phyloP scores from a whole-genome alignment of 2,888 invertebrate genomes.

The Lottia scabra region DNA sequence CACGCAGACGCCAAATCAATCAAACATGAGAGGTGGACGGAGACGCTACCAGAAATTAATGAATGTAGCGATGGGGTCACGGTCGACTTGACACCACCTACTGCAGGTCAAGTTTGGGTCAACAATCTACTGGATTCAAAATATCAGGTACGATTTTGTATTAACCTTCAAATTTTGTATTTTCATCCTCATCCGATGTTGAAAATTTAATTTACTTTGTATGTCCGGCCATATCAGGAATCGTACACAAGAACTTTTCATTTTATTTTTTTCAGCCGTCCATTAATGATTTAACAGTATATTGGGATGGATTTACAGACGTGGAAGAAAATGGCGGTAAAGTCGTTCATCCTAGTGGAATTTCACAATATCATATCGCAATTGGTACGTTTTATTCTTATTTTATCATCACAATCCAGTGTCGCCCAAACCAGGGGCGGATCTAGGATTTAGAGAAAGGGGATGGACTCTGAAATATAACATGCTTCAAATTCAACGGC shows the following conservation, averaged over 20 bases:
- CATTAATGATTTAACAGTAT: conserved; percentile 1
- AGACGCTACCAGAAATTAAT: conserved; percentile 33
- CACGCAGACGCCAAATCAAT: conserved; percentile 32
- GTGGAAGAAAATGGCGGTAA: conserved; percentile 5
- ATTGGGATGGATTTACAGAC: conserved; percentile 13
- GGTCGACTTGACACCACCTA: conserved; percentile 40
- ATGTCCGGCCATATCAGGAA: too few species aligned
- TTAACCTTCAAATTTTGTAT: neutral
- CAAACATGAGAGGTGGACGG: conserved; percentile 38
- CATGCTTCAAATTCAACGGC: too few species aligned
- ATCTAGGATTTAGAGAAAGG: too few species aligned
- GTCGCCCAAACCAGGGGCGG: too few species aligned
- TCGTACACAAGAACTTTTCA: too few species aligned
- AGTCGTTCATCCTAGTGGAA: conserved; percentile 10
- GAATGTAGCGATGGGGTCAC: conserved; percentile 51
- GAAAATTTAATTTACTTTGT: too few species aligned
- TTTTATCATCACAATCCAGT: neutral
- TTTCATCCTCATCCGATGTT: too few species aligned
- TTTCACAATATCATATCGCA: conserved; percentile 11
- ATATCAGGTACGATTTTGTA: conserved; percentile 4
- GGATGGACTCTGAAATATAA: too few species aligned
- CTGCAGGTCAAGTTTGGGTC: conserved; percentile 33
- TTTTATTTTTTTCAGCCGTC: neutral
- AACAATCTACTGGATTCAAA: conserved; percentile 15
- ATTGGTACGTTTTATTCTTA: neutral